A percentile compares a stretch with the other conserved stretches of the same genome.
Conservation (phyloP, 2,888 invertebrate genomes). For the Chirona hameri region DNA sequence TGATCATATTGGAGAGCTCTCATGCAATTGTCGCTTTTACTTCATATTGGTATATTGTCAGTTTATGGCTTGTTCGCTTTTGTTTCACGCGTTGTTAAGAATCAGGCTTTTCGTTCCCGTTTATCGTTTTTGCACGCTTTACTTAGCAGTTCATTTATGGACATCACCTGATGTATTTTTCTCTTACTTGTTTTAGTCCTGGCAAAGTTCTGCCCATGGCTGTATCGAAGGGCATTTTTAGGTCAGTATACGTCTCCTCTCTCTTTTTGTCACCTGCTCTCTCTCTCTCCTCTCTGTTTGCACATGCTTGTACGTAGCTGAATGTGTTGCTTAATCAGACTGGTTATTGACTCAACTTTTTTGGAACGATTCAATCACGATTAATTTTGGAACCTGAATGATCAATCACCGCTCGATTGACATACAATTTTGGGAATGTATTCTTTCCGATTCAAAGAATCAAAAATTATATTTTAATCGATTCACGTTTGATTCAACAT, state of each 20-base stretch:
- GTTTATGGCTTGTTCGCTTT: conserved; percentile 32
- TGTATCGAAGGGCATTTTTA: conserved; percentile 30
- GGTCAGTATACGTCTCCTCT: conserved; percentile 27
- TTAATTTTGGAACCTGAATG: too few species aligned
- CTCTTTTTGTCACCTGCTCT: not conserved
- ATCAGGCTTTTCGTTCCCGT: conserved; percentile 31
- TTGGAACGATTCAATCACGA: too few species aligned
- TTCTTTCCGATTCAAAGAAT: too few species aligned
- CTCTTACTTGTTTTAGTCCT: conserved; percentile 27
- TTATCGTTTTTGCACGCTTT: conserved; percentile 27
- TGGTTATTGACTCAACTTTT: too few species aligned
- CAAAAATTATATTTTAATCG: too few species aligned
- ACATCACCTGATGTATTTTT: conserved; percentile 29
- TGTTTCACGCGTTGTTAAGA: conserved; percentile 34
- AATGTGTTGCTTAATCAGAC: too few species aligned
- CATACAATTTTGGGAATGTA: too few species aligned
- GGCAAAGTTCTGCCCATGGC: conserved; percentile 30
- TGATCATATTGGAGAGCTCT: not conserved
- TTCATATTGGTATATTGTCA: conserved; percentile 28
- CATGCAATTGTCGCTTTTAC: not conserved
- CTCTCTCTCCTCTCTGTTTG: not conserved
- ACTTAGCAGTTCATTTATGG: not conserved
- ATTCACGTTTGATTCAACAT: too few species aligned
- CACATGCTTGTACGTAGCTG: not conserved
- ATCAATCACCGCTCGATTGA: too few species aligned